phyloP scores from a whole-genome alignment of 2,888 invertebrate genomes.

The Rutpela maculata region DNA sequence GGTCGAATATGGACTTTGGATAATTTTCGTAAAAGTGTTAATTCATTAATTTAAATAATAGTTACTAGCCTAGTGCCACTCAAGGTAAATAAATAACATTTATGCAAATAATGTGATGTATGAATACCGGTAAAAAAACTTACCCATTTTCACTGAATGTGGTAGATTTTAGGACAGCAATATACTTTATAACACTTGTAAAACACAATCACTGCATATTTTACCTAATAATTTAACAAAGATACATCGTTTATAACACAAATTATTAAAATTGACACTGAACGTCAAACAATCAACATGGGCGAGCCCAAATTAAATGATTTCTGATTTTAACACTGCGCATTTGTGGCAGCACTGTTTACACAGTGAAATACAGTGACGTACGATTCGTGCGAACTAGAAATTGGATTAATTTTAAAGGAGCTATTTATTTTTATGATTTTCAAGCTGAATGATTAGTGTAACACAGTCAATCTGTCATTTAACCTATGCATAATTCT shows the following conservation, averaged over 20 bases:
- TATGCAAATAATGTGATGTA: conserved; percentile 27
- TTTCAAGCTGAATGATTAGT: too few relatives aligned
- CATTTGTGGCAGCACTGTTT: conserved; percentile 52
- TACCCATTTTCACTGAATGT: conserved; percentile 66
- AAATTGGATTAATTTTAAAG: too few relatives aligned
- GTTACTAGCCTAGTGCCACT: conserved; percentile 16
- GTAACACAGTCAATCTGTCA: too few relatives aligned
- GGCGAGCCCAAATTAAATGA: conserved; percentile 67
- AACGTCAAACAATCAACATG: conserved; percentile 64
- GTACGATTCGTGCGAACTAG: too few relatives aligned
- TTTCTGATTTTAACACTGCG: conserved; percentile 50
- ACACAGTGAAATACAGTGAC: not conserved
- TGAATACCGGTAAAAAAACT: conserved; percentile 62
- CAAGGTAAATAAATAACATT: conserved; percentile 43
- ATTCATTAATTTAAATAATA: conserved; percentile 16
- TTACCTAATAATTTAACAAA: conserved; percentile 58
- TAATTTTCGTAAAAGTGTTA: conserved; percentile 6
- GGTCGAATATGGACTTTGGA: not conserved
- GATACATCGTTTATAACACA: conserved; percentile 56
- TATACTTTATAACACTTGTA: conserved; percentile 37
- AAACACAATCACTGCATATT: conserved; percentile 58
- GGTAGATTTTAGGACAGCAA: conserved; percentile 42
- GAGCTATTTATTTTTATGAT: too few relatives aligned
- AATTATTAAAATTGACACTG: conserved; percentile 60
- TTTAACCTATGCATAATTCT: too few relatives aligned